These are phyloP conservation scores for Ctenoplectra terminalis DNA, from an alignment of 1,140 invertebrate species.

Conservation along the genomic window DNA sequence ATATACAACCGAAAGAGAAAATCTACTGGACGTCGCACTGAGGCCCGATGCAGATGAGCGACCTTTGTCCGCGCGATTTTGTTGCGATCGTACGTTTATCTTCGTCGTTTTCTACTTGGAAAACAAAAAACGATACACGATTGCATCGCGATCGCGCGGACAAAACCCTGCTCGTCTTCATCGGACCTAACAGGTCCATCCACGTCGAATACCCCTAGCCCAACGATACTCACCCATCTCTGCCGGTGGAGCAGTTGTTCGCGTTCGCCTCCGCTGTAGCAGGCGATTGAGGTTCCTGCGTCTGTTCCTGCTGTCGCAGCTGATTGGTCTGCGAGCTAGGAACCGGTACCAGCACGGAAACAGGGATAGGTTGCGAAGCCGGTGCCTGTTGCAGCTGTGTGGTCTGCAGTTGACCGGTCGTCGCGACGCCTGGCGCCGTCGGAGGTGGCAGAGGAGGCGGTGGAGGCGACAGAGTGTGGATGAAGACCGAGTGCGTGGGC, in stretches of 20 bases:
- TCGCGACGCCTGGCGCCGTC: neutral
- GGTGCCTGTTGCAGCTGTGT: constrained; percentile 54
- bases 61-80: too few species aligned
- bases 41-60: too few species aligned
- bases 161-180: too few species aligned
- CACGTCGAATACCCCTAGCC: too few species aligned
- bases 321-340: constrained; percentile 70
- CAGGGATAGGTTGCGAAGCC: constrained; percentile 69
- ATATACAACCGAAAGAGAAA: too few species aligned
- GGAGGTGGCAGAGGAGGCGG: constrained; percentile 79
- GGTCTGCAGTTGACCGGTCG: constrained; percentile 27
- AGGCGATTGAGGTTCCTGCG: constrained; percentile 70
- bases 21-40: too few species aligned
- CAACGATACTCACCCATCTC: constrained; percentile 62
- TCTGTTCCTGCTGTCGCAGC: constrained; percentile 69
- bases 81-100: too few species aligned
- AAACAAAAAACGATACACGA: too few species aligned
- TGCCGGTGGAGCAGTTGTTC: constrained; percentile 45
- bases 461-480: constrained; percentile 82
- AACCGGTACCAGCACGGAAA: constrained; percentile 75
- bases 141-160: too few species aligned
- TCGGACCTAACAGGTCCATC: too few species aligned
- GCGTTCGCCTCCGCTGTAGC: constrained; percentile 68
- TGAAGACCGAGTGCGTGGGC: constrained; percentile 79
- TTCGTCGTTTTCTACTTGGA: too few species aligned